Base-by-base conservation (phyloP, 1,140 invertebrate species). In the Lepidotrigona ventralis region DNA sequence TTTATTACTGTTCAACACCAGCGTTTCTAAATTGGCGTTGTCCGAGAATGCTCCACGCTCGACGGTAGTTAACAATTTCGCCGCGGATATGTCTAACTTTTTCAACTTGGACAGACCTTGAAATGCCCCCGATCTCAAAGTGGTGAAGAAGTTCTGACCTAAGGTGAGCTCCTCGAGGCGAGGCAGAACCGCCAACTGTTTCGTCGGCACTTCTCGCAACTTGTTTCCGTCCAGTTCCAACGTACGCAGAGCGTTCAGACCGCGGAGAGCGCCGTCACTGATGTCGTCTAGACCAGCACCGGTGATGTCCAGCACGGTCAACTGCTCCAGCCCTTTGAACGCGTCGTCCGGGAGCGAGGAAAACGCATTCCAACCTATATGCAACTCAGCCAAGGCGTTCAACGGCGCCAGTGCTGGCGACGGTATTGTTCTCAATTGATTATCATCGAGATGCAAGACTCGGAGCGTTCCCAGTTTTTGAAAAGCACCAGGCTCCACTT, bases 371-470 rank as follows among this genome's bases (percentile, higher is more conserved):
- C 97, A 95, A 2, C 97, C 97, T 29, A 98, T 95, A 89, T 98
- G 97, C 8, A 99, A 93, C 90, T 98, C 97, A 1, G 97, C 97
- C 53, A 98, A 93, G 81, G 96, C 96, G 58, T 96, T 96, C 81
- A 98, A 92, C 0, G 96, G 95, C 21, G 95, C 95, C 84, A 98
- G 96, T 1, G 97, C 96, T 17, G 95, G 90, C 2, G 96, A 97
- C 14, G 97, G 97, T 8, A 98, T 96, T 0, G 95, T 94, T 83
- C 95, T 96, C 58, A 98, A 93, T 74, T 97, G 96, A 93, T 99
- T 99, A 90, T 98, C 97, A 87, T 98, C 97, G 66, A 99, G 94
- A 90, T 97, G 97, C 0, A 99, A 94, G 0, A 97, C 96, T 73
- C 97, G 94, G 53, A 99, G 95, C 3, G 96, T 96, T 1, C 95